A percentile compares a stretch with the other conserved stretches of the same genome.
Conservation (phyloP, 2,113 vertebrate genomes). For the Apistogramma diplotaenia region DNA sequence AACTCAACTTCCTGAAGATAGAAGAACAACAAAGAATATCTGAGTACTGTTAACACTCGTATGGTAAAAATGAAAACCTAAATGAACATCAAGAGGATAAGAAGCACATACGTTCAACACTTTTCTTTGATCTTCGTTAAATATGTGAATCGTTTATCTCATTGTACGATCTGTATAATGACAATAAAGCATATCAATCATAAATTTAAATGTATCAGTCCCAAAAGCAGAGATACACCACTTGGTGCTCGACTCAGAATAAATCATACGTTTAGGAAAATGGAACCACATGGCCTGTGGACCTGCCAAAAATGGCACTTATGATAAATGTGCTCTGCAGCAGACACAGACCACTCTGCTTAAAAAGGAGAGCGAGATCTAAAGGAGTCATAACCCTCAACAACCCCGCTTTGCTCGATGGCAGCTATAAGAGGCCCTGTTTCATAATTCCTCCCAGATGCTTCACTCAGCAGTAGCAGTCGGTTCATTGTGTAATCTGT, state of each 20-base stretch:
- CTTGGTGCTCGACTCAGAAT: conserved; percentile 3
- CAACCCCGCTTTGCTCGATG: conserved; percentile 12
- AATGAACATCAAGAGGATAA: too few relatives aligned
- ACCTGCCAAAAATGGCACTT: conserved; percentile 35
- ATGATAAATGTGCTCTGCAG: conserved; percentile 45
- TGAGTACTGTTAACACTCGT: too few relatives aligned
- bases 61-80: too few relatives aligned
- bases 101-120: too few relatives aligned
- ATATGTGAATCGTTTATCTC: too few relatives aligned
- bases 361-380: not conserved
- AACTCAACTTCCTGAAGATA: too few relatives aligned
- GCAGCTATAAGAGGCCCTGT: conserved; percentile 12
- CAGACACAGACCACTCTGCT: not conserved
- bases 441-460: conserved; percentile 48
- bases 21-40: too few relatives aligned
- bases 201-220: not conserved
- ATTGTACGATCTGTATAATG: too few relatives aligned
- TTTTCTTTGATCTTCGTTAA: too few relatives aligned
- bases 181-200: not conserved
- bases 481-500: conserved; percentile 19
- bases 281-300: conserved; percentile 31
- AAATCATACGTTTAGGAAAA: conserved; percentile 22
- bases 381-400: not conserved
- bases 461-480: conserved; percentile 47
- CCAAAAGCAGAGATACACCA: not conserved